A percentile compares a stretch with the other conserved stretches of the same genome.
Conservation (phyloP, 2,888 invertebrate genomes). For the Sinohyriopsis cumingii region DNA sequence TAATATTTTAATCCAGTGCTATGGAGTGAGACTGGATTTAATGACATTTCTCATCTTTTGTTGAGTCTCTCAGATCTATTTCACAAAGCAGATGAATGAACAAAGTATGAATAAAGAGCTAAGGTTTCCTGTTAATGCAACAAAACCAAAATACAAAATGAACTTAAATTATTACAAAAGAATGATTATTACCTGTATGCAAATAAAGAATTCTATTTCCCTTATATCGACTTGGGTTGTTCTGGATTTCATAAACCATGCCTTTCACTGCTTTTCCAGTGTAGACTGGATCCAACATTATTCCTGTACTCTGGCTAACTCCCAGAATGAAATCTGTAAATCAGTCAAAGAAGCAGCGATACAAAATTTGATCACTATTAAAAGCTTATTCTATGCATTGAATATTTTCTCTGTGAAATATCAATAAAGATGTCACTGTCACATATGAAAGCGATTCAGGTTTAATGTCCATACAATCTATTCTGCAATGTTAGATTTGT, state of each 20-base stretch:
- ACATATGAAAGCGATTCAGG: neutral
- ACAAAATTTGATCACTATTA: neutral
- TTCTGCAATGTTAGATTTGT: neutral
- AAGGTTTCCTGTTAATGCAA: no score
- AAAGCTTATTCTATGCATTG: neutral
- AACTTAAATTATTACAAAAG: no score
- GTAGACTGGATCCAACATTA: slow-evolving; percentile 65
- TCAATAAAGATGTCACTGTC: neutral
- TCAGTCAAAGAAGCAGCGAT: neutral
- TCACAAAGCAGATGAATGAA: no score
- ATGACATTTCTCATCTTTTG: no score
- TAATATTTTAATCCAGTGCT: no score
- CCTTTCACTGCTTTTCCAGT: slow-evolving; percentile 63
- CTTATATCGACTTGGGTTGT: slow-evolving; percentile 52
- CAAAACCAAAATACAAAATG: no score
- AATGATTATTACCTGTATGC: slow-evolving; percentile 53
- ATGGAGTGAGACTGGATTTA: no score
- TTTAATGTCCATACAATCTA: neutral
- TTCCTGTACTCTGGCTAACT: slow-evolving; percentile 51
- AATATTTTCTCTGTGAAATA: neutral
- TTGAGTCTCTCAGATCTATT: no score
- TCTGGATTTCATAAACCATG: slow-evolving; percentile 49
- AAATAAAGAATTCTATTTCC: slow-evolving; percentile 55
- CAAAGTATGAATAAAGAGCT: no score
- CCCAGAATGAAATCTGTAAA: slow-evolving; percentile 55